Evolutionary conservation across 2,797 vertebrate species (phyloP).

Genomic region (Lagodon rhomboides): DNA sequence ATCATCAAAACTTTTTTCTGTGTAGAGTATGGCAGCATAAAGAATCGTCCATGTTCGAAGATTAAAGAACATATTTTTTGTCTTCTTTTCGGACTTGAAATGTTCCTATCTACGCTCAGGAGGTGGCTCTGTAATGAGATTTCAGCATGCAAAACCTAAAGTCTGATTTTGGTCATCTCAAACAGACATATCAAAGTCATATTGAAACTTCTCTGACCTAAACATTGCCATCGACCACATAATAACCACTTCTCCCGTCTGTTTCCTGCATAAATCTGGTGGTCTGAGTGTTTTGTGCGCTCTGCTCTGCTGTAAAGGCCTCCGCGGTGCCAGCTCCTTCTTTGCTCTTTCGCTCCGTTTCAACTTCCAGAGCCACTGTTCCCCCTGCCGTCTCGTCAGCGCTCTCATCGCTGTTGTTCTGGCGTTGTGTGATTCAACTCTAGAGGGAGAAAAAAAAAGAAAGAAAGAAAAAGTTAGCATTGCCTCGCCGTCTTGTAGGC

Average conservation of each 20-base stretch:
- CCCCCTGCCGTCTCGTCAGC: conserved; percentile 62
- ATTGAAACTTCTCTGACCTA: conserved; percentile 63
- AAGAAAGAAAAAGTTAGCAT: conserved; percentile 63
- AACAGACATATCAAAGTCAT: conserved; percentile 64
- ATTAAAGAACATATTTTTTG: not conserved
- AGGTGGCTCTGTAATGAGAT: conserved; percentile 55
- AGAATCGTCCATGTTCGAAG: not conserved
- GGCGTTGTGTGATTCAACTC: conserved; percentile 69
- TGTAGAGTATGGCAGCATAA: not conserved
- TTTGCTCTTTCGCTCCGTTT: conserved; percentile 52
- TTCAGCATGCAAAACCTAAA: conserved; percentile 55
- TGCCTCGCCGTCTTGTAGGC: conserved; percentile 53
- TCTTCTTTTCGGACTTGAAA: conserved; percentile 12
- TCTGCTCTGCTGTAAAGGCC: conserved; percentile 54
- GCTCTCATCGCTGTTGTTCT: conserved; percentile 64
- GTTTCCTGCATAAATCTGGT: conserved; percentile 68
- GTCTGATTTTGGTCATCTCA: conserved; percentile 50
- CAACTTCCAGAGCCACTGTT: conserved; percentile 56
- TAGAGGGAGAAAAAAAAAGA: conserved; percentile 45
- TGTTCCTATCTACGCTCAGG: conserved; percentile 25
- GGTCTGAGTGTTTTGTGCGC: conserved; percentile 56
- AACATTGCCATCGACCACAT: conserved; percentile 65
- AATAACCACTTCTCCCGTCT: conserved; percentile 66
- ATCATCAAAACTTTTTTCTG: not conserved
- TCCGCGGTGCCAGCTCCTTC: conserved; percentile 52